Conservation (phyloP, 2,113 vertebrate species). For the Proterorhinus semilunaris region DNA sequence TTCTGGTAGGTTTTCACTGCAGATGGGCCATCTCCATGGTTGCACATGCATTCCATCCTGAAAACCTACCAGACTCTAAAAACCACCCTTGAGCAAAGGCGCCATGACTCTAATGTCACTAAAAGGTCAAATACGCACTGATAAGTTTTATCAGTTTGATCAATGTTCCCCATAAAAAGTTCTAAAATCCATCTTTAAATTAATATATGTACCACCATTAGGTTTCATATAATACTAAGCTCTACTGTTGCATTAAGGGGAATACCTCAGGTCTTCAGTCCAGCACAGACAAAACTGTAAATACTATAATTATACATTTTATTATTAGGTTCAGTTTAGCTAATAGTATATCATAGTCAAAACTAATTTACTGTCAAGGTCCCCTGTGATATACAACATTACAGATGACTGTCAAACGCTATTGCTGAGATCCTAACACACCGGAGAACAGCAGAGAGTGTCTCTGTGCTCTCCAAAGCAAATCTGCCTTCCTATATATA, state of each 20-base stretch:
- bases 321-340: conserved; percentile 6
- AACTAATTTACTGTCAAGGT: conserved; percentile 26
- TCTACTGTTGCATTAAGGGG: neutral
- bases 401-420: conserved; percentile 39
- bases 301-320: conserved; percentile 1
- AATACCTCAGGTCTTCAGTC: neutral
- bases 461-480: conserved; percentile 54
- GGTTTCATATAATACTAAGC: neutral
- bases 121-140: too few species aligned
- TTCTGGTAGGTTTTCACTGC: too few species aligned
- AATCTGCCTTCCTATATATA: conserved; percentile 59
- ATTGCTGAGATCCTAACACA: conserved; percentile 23
- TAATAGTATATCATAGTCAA: conserved; percentile 8
- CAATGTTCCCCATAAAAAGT: too few species aligned
- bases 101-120: too few species aligned
- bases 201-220: too few species aligned
- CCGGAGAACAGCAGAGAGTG: conserved; percentile 18
- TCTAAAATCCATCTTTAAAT: too few species aligned
- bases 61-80: too few species aligned
- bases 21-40: too few species aligned
- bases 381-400: conserved; percentile 30
- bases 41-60: too few species aligned
- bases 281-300: neutral
- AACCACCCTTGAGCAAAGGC: too few species aligned
- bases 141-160: too few species aligned